phyloP scores from a whole-genome alignment of 2,888 invertebrate species.

The Maniola hyperantus region DNA sequence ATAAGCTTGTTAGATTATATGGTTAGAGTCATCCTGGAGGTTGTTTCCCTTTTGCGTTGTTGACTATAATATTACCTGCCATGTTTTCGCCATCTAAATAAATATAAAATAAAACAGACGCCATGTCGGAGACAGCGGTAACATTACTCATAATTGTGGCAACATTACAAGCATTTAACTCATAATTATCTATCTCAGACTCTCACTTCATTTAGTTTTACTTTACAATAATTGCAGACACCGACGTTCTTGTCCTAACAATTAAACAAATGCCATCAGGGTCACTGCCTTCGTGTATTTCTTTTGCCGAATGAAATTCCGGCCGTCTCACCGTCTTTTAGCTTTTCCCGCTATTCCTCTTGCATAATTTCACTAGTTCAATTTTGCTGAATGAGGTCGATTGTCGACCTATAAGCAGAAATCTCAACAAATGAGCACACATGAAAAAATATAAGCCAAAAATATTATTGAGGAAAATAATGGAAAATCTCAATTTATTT shows the following conservation, averaged over 20 bases:
- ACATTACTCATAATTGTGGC: conserved; percentile 40
- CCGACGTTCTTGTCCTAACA: conserved; percentile 40
- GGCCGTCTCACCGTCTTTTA: background rate
- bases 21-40: background rate
- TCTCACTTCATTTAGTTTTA: conserved; percentile 43
- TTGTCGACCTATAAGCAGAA: too few relatives aligned
- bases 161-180: conserved; percentile 41
- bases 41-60: conserved; percentile 2
- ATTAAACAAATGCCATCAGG: conserved; percentile 42
- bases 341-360: background rate
- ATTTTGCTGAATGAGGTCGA: background rate
- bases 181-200: conserved; percentile 40
- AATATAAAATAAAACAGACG: conserved; percentile 18
- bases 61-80: background rate
- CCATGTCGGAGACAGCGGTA: conserved; percentile 32
- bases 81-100: conserved; percentile 13
- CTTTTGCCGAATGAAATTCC: conserved; percentile 34
- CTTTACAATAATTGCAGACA: conserved; percentile 42
- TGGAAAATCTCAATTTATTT: too few relatives aligned
- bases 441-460: too few relatives aligned
- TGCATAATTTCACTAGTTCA: background rate
- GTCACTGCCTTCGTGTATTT: conserved; percentile 32
- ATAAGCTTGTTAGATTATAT: background rate
- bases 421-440: background rate
- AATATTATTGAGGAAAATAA: too few relatives aligned